These are phyloP conservation scores for Drosophila navojoa DNA, from an alignment of 1,140 invertebrate genomes.

Conservation along the genomic window DNA sequence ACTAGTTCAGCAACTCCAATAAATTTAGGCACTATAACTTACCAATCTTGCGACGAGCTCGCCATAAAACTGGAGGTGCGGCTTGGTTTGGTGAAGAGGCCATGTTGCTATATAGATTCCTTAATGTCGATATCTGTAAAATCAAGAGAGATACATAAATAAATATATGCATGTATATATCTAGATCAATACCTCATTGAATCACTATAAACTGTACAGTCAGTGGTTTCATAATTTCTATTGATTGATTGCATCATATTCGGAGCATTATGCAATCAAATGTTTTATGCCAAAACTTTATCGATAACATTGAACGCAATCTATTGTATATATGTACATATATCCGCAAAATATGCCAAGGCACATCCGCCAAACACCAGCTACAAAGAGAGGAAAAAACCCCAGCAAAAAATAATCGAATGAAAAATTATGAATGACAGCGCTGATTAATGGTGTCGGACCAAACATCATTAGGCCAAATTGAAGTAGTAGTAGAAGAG, in stretches of 20 bases:
- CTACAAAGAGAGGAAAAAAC: conserved; percentile 11
- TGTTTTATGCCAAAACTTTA: not conserved
- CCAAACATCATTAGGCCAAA: conserved; percentile 65
- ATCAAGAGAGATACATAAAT: not conserved
- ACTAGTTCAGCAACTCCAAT: not conserved
- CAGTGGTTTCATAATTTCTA: conserved; percentile 33
- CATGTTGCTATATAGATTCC: conserved; percentile 85
- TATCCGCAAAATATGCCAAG: conserved; percentile 46
- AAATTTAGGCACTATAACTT: conserved; percentile 74
- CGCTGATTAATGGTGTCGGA: conserved; percentile 65
- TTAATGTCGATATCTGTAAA: conserved; percentile 67
- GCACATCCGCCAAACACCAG: conserved; percentile 58
- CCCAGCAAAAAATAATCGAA: conserved; percentile 30
- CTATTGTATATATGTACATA: conserved; percentile 10
- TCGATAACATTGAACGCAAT: conserved; percentile 47
- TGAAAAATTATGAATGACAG: conserved; percentile 61
- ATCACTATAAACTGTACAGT: not conserved
- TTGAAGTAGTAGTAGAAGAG: not conserved
- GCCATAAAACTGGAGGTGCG: conserved; percentile 91
- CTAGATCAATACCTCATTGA: not conserved
- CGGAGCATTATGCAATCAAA: conserved; percentile 15
- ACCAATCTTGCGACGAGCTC: conserved; percentile 90
- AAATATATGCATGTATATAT: too few species aligned
- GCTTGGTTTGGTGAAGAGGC: conserved; percentile 88
- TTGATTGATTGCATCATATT: conserved; percentile 46